Percentiles rank a stretch among this genome's conserved stretches.
Evolutionary conservation across 2,797 vertebrate species (phyloP).

Genomic region (Pseudochirops corinnae): DNA sequence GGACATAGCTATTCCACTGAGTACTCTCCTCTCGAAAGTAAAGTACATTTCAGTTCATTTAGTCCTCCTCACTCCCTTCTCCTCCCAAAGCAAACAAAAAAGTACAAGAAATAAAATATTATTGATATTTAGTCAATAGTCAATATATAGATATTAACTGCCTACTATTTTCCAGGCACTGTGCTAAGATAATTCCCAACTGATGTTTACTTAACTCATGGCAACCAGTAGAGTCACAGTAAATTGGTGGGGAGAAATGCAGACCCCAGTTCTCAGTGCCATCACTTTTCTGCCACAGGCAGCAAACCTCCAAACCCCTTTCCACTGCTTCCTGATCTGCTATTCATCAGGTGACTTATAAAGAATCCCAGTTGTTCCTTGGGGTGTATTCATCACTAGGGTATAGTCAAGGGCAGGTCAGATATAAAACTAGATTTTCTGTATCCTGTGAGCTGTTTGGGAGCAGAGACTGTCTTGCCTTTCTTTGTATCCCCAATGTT

Average conservation of each 20-base stretch:
- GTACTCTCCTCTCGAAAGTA: background rate
- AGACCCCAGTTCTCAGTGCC: background rate
- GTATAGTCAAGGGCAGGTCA: background rate
- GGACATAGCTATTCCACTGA: background rate
- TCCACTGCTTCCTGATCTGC: background rate
- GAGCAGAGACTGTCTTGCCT: background rate
- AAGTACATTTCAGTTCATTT: background rate
- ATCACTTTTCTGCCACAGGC: background rate
- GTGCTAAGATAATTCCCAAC: background rate
- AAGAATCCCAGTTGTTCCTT: background rate
- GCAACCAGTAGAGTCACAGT: background rate
- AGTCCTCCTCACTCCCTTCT: background rate
- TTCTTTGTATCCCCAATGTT: background rate
- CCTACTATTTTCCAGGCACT: background rate
- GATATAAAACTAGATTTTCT: background rate
- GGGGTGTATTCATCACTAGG: background rate
- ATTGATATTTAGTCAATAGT: background rate
- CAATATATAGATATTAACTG: background rate
- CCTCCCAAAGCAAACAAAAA: background rate
- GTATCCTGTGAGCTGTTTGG: background rate
- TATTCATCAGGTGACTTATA: background rate
- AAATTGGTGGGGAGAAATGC: background rate
- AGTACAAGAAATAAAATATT: background rate
- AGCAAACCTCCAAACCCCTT: background rate
- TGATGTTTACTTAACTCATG: background rate